phyloP scores from a whole-genome alignment of 37 sponge, comb jelly and placozoan genomes.

The Spongilla lacustris region DNA sequence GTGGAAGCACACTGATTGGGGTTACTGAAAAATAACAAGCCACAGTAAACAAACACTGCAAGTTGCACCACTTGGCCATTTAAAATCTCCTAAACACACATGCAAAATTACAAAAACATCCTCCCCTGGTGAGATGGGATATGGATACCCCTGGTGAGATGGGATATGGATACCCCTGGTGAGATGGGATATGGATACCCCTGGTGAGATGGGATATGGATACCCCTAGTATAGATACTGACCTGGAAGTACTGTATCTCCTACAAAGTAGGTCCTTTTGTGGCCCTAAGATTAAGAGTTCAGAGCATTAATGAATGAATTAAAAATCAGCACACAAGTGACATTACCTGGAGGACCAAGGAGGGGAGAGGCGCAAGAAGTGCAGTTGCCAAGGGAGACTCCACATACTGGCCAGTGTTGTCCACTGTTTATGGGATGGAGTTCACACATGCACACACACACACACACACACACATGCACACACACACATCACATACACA shows the following conservation, averaged over 20 bases:
- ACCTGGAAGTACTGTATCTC: neutral
- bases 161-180: too few relatives aligned
- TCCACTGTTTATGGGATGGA: neutral
- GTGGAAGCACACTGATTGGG: conserved; percentile 36
- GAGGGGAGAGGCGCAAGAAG: conserved; percentile 9
- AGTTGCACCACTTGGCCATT: too few relatives aligned
- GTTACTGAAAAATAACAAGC: conserved; percentile 9
- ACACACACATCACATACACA: neutral
- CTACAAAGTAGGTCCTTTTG: neutral
- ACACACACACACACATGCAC: neutral
- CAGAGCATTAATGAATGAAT: neutral
- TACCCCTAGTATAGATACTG: neutral
- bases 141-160: too few relatives aligned
- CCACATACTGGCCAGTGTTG: neutral
- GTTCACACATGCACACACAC: neutral
- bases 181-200: too few relatives aligned
- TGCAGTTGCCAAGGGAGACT: neutral
- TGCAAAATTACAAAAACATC: too few relatives aligned
- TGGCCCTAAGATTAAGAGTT: neutral
- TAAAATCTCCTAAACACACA: too few relatives aligned
- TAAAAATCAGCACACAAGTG: too few relatives aligned
- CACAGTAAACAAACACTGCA: neutral
- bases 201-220: too few relatives aligned
- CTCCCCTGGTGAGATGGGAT: too few relatives aligned
- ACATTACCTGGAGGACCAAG: neutral